These are phyloP conservation scores for Amphipoea oculea DNA, from an alignment of 2,888 invertebrate species.

Conservation along the genomic window DNA sequence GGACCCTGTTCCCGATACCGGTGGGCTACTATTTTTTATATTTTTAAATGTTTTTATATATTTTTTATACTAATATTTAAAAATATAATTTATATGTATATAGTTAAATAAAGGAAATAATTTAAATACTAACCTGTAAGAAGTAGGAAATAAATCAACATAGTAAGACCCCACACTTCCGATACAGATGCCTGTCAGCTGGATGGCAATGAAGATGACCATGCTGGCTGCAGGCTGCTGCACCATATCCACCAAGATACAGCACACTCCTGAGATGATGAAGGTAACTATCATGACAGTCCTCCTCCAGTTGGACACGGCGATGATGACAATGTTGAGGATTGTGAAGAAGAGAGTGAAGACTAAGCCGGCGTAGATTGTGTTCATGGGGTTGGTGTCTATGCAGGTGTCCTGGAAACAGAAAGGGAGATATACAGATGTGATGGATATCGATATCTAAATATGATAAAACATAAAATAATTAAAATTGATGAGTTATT, in stretches of 20 bases:
- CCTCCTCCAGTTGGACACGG: constrained; percentile 87
- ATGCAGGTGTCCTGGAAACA: constrained; percentile 76
- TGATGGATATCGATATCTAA: background rate
- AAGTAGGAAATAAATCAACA: constrained; percentile 70
- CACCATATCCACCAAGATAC: constrained; percentile 84
- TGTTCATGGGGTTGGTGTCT: constrained; percentile 83
- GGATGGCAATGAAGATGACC: constrained; percentile 65
- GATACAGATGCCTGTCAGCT: constrained; percentile 60
- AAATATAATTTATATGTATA: too few species aligned
- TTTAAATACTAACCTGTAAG: constrained; percentile 62
- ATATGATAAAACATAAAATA: too few species aligned
- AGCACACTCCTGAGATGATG: constrained; percentile 84
- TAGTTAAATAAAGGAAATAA: background rate
- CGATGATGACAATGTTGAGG: constrained; percentile 82
- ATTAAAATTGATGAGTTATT: too few species aligned
- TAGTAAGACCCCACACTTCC: constrained; percentile 68
- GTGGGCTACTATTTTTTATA: too few species aligned
- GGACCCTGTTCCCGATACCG: too few species aligned
- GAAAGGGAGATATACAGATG: background rate
- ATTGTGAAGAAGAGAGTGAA: constrained; percentile 89
- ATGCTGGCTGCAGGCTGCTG: constrained; percentile 51
- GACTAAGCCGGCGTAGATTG: constrained; percentile 89
- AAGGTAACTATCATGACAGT: constrained; percentile 79
- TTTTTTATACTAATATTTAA: too few species aligned
- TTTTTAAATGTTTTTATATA: too few species aligned